Conservation (phyloP, 2,113 vertebrate genomes). For the Laterallus jamaicensis region DNA sequence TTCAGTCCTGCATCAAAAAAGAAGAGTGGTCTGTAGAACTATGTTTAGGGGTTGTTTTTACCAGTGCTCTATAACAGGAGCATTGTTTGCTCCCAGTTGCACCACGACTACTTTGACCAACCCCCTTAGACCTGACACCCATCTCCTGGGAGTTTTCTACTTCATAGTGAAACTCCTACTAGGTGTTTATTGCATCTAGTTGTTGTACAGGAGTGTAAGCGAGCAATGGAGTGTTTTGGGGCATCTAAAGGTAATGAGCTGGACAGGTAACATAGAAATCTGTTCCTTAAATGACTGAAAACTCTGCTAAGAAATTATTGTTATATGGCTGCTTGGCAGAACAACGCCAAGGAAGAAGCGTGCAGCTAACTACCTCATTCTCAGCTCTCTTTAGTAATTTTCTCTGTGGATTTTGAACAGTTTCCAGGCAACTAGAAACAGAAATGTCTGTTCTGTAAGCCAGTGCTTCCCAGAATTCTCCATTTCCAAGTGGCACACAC, state of each 20-base stretch:
- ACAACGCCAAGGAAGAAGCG: background rate
- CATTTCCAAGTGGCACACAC: background rate
- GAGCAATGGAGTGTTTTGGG: background rate
- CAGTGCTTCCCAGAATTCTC: background rate
- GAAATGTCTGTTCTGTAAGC: background rate
- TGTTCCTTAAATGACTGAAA: background rate
- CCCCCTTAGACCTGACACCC: background rate
- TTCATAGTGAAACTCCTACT: background rate
- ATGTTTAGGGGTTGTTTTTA: background rate
- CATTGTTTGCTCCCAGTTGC: background rate
- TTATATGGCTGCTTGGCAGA: background rate
- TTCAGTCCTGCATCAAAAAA: background rate
- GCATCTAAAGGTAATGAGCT: background rate
- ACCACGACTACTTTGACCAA: background rate
- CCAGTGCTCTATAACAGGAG: background rate
- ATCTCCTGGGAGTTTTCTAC: background rate
- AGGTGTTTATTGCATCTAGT: background rate
- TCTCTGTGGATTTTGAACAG: background rate
- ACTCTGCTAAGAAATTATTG: background rate
- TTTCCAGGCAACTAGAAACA: background rate
- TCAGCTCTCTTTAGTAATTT: background rate
- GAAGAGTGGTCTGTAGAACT: background rate
- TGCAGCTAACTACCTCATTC: background rate
- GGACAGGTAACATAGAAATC: background rate
- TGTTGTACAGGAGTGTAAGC: background rate